phyloP scores from a whole-genome alignment of 1,140 invertebrate genomes.

The Luehdorfia chinensis region DNA sequence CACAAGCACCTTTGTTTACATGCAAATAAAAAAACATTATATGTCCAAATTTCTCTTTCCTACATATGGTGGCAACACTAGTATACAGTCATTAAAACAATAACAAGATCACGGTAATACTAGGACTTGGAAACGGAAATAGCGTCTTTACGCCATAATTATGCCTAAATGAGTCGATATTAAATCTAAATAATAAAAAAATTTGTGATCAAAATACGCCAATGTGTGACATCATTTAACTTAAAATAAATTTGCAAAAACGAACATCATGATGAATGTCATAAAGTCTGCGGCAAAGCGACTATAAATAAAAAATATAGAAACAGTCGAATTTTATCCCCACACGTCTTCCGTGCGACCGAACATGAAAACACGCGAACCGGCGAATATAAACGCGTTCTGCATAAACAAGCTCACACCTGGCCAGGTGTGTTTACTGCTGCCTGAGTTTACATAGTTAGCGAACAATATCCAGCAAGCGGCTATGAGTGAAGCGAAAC shows the following conservation, averaged over 20 bases:
- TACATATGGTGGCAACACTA: too few species aligned
- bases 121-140: too few species aligned
- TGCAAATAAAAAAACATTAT: too few species aligned
- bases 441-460: slow-evolving; percentile 79
- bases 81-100: too few species aligned
- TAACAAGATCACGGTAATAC: too few species aligned
- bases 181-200: too few species aligned
- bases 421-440: slow-evolving; percentile 81
- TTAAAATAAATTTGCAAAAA: background rate
- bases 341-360: slow-evolving; percentile 94
- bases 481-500: slow-evolving; percentile 96
- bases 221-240: background rate
- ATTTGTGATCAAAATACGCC: background rate
- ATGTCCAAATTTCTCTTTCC: too few species aligned
- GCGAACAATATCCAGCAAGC: slow-evolving; percentile 97
- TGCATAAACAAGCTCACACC: slow-evolving; percentile 96
- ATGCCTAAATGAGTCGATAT: too few species aligned
- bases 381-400: slow-evolving; percentile 96
- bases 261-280: too few species aligned
- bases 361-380: slow-evolving; percentile 95
- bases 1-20: too few species aligned
- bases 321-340: slow-evolving; percentile 72
- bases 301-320: too few species aligned
- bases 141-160: too few species aligned
- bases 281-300: background rate